Conservation (phyloP, 2,113 vertebrate species). For the Onychostruthus taczanowskii region DNA sequence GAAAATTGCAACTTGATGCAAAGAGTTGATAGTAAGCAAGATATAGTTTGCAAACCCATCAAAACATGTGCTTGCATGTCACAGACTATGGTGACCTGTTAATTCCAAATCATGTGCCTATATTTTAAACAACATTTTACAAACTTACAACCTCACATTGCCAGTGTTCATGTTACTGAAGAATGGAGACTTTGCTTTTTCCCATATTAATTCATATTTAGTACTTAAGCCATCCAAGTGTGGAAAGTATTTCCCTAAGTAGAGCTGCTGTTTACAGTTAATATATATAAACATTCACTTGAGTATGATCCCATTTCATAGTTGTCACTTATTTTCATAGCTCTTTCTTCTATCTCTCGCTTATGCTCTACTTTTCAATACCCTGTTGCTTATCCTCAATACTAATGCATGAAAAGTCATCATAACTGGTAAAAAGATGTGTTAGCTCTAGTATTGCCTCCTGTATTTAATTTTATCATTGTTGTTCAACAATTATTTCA, state of each 20-base stretch:
- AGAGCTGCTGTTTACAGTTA: conserved; percentile 28
- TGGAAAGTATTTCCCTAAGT: background rate
- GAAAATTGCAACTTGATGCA: conserved; percentile 59
- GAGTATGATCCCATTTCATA: background rate
- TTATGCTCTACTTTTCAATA: background rate
- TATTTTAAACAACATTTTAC: conserved; percentile 50
- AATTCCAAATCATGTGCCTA: conserved; percentile 67
- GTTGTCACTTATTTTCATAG: background rate
- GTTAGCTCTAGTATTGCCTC: background rate
- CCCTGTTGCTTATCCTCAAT: background rate
- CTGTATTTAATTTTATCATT: conserved; percentile 4
- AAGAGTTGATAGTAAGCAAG: conserved; percentile 46
- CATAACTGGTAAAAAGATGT: background rate
- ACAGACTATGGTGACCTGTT: conserved; percentile 37
- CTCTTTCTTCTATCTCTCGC: background rate
- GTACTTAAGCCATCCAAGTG: conserved; percentile 15
- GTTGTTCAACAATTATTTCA: background rate
- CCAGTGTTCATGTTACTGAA: conserved; percentile 19
- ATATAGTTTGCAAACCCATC: conserved; percentile 14
- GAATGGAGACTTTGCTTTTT: background rate
- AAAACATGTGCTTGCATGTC: conserved; percentile 45
- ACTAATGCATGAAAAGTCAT: conserved; percentile 20
- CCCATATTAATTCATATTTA: background rate
- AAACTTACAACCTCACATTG: conserved; percentile 16
- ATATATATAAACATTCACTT: background rate